Conservation (phyloP, 2,113 vertebrate genomes). For the Dipodomys merriami region DNA sequence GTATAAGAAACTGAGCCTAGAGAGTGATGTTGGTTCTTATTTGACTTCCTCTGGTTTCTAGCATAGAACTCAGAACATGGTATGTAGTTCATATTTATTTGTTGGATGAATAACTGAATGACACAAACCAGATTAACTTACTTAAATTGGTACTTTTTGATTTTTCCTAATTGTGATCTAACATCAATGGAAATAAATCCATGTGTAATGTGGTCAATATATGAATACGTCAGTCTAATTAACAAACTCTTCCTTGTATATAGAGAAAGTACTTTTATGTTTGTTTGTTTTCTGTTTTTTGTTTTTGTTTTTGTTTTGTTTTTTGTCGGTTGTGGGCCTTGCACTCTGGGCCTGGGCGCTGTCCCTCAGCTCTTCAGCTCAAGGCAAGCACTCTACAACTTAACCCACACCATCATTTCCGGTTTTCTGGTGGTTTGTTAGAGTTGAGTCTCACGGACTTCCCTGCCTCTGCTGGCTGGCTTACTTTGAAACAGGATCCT, state of each 20-base stretch:
- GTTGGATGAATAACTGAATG: neutral
- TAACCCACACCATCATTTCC: no score
- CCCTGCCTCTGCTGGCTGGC: no score
- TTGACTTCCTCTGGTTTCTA: neutral
- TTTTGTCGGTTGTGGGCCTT: no score
- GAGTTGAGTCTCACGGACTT: no score
- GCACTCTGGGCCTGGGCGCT: no score
- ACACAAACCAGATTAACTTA: neutral
- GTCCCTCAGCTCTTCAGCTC: no score
- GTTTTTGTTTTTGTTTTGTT: no score
- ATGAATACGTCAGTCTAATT: neutral
- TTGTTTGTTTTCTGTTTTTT: no score
- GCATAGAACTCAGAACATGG: neutral
- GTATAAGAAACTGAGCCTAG: neutral
- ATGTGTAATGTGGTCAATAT: neutral
- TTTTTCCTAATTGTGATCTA: conserved; percentile 1
- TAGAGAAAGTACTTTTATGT: neutral
- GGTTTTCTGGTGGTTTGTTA: no score
- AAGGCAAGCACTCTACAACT: no score
- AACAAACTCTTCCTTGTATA: neutral
- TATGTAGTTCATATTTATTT: neutral
- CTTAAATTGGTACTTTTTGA: neutral
- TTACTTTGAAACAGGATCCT: no score
- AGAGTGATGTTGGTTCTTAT: neutral
- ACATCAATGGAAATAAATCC: neutral